phyloP scores from a whole-genome alignment of 2,797 vertebrate species.

The Sebastes matsubarae region DNA sequence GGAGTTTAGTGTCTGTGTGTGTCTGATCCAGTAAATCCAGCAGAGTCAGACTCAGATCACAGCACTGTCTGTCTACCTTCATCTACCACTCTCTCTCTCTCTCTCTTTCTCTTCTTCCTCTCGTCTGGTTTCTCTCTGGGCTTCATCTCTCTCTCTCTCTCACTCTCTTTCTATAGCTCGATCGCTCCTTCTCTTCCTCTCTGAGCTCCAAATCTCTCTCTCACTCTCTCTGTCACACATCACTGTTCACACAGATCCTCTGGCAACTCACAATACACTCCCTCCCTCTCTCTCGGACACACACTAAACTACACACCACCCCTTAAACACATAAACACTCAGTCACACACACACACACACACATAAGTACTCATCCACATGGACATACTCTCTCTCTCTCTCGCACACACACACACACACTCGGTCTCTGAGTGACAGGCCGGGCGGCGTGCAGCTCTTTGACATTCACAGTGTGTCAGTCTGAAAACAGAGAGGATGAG shows the following conservation, averaged over 20 bases:
- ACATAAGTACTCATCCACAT: not conserved
- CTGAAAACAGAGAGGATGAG: constrained; percentile 57
- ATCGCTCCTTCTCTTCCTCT: not conserved
- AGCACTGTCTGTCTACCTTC: constrained; percentile 31
- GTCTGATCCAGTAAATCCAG: constrained; percentile 58
- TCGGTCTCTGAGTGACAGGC: constrained; percentile 38
- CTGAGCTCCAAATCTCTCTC: not conserved
- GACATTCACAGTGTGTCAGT: constrained; percentile 56
- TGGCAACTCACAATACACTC: constrained; percentile 45
- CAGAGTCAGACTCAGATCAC: constrained; percentile 41
- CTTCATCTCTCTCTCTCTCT: not conserved
- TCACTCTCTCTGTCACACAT: constrained; percentile 56
- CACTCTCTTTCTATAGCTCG: not conserved
- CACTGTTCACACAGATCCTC: constrained; percentile 68
- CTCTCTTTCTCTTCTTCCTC: constrained; percentile 6
- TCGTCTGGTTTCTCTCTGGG: not conserved
- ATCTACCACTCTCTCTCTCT: not conserved
- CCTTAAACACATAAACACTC: not conserved
- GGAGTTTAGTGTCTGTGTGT: constrained; percentile 19
- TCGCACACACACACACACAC: not conserved
- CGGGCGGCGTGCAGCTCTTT: constrained; percentile 48
- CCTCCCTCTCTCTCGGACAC: not conserved
- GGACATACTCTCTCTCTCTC: not conserved
- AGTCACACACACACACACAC: constrained; percentile 12
- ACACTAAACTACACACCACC: constrained; percentile 5